A percentile compares a stretch with the other conserved stretches of the same genome.
These are phyloP conservation scores for Ginglymostoma cirratum DNA, from an alignment of 2,113 vertebrate species.

Conservation along the genomic window DNA sequence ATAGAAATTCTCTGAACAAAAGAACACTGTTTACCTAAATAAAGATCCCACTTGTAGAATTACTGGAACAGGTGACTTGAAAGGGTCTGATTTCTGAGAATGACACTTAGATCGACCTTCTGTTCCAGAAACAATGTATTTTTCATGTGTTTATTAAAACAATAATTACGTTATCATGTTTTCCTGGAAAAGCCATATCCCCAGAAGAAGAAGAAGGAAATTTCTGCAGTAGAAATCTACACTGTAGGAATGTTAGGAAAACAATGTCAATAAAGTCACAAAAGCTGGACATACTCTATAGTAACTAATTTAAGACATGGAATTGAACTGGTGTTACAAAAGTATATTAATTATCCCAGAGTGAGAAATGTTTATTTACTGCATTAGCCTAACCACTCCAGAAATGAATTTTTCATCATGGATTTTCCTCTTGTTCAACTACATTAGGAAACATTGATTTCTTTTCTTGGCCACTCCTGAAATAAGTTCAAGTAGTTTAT, in stretches of 20 bases:
- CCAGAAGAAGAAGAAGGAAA: background rate
- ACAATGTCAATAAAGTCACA: background rate
- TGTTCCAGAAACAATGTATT: background rate
- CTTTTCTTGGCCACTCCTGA: background rate
- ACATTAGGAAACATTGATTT: background rate
- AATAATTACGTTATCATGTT: background rate
- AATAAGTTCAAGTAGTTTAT: background rate
- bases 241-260: background rate
- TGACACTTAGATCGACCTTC: background rate
- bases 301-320: background rate
- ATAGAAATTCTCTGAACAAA: background rate
- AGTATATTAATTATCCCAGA: background rate
- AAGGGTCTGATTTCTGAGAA: background rate
- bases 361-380: background rate
- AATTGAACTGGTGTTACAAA: background rate
- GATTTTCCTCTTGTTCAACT: background rate
- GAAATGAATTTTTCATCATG: background rate
- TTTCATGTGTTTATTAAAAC: background rate
- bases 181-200: background rate
- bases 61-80: background rate
- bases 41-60: background rate
- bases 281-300: background rate
- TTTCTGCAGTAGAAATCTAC: background rate
- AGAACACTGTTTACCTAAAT: background rate
- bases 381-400: background rate